These are phyloP conservation scores for Hyperoplus immaculatus DNA, from an alignment of 2,797 vertebrate species.

Conservation along the genomic window DNA sequence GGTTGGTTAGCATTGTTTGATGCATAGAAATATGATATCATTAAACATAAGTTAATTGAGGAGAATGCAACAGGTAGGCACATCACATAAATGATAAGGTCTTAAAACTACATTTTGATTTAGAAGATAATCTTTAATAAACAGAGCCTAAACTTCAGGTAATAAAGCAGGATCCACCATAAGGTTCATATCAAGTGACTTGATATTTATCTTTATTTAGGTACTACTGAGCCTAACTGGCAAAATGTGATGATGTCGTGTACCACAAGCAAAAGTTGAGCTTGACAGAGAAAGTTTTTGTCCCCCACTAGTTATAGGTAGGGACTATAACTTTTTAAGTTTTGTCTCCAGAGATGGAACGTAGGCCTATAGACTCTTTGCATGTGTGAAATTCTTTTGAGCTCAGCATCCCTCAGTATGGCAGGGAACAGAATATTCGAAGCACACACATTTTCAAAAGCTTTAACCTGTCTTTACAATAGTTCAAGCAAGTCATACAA, in stretches of 20 bases:
- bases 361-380: conserved; percentile 16
- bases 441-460: conserved; percentile 14
- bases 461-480: neutral
- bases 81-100: neutral
- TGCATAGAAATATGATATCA: neutral
- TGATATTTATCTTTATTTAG: neutral
- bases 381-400: conserved; percentile 26
- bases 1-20: neutral
- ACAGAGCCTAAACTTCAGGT: neutral
- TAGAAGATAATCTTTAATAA: neutral
- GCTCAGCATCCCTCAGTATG: conserved; percentile 30
- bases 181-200: neutral
- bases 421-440: conserved; percentile 25
- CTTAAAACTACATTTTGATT: neutral
- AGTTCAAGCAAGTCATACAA: neutral
- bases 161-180: neutral
- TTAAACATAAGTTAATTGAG: neutral
- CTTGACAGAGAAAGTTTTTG: neutral
- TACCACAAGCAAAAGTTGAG: neutral
- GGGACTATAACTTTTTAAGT: conserved; percentile 15
- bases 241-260: neutral
- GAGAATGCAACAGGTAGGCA: neutral
- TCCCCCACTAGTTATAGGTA: conserved; percentile 12
- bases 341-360: conserved; percentile 27
- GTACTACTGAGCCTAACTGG: neutral